These are phyloP conservation scores for Diploptera punctata DNA, from an alignment of 2,888 invertebrate genomes.

Conservation along the genomic window DNA sequence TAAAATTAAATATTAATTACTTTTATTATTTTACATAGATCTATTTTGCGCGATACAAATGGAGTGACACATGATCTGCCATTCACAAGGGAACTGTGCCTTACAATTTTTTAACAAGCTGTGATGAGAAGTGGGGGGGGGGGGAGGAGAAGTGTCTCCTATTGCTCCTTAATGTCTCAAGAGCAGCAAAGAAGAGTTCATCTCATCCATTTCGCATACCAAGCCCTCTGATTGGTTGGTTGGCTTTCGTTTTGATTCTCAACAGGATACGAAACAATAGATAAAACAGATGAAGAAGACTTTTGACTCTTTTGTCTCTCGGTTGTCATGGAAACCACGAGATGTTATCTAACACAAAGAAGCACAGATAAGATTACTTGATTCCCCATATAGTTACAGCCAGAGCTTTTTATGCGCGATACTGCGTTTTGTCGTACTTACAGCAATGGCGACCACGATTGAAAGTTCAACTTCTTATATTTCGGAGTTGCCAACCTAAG, in stretches of 20 bases:
- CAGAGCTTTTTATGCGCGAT: too few species aligned
- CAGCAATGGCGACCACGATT: too few species aligned
- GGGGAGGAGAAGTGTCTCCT: constrained; percentile 15
- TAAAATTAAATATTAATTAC: too few species aligned
- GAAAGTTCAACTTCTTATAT: too few species aligned
- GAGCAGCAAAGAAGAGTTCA: neutral
- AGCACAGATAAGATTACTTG: too few species aligned
- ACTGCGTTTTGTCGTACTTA: too few species aligned
- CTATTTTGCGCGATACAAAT: neutral
- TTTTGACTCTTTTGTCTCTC: constrained; percentile 1
- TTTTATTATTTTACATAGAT: neutral
- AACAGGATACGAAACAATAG: constrained; percentile 11
- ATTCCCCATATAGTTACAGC: too few species aligned
- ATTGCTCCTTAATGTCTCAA: constrained; percentile 27
- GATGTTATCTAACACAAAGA: too few species aligned
- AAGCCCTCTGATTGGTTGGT: constrained; percentile 13
- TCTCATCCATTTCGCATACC: constrained; percentile 18
- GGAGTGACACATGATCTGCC: neutral
- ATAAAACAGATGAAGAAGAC: neutral
- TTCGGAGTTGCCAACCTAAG: too few species aligned
- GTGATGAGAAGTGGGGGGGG: neutral
- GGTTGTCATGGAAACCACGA: constrained; percentile 14
- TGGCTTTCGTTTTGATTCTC: constrained; percentile 23
- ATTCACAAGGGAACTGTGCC: constrained; percentile 13
- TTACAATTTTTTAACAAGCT: constrained; percentile 29